Conservation (phyloP, 2,113 vertebrate genomes). For the Coryphaenoides rupestris region DNA sequence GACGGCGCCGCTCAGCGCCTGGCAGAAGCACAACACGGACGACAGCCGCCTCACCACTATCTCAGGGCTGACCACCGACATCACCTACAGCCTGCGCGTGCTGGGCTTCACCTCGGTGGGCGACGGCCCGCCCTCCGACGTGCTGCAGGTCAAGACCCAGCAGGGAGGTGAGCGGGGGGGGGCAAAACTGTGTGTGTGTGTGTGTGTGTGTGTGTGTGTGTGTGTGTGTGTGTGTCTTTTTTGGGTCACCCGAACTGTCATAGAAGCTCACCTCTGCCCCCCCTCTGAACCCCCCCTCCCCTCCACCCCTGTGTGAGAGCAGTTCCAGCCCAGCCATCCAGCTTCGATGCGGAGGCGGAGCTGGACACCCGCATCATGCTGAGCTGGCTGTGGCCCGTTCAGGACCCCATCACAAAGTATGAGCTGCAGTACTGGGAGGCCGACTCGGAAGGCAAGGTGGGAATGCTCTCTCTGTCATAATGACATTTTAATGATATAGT, state of each 20-base stretch:
- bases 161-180: conserved; percentile 82
- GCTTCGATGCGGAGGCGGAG: conserved; percentile 90
- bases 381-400: conserved; percentile 86
- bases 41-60: conserved; percentile 91
- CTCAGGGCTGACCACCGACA: conserved; percentile 85
- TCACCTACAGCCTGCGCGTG: conserved; percentile 92
- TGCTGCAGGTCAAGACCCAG: conserved; percentile 93
- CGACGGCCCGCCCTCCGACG: conserved; percentile 86
- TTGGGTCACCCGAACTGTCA: background rate
- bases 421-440: conserved; percentile 89
- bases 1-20: conserved; percentile 82
- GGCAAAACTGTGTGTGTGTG: background rate
- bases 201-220: conserved; percentile 14
- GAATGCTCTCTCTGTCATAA: conserved; percentile 41
- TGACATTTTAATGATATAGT: conserved; percentile 30
- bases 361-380: conserved; percentile 87
- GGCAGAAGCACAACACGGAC: conserved; percentile 92
- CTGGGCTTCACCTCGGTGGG: conserved; percentile 92
- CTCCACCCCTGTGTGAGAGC: background rate
- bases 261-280: background rate
- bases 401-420: conserved; percentile 88
- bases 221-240: background rate
- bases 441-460: conserved; percentile 80
- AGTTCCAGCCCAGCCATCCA: conserved; percentile 92
- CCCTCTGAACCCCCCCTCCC: background rate